Percentiles rank a stretch among this genome's conserved stretches.
phyloP scores from a whole-genome alignment of 2,113 vertebrate genomes.

The Rhegmatorhina hoffmannsi region DNA sequence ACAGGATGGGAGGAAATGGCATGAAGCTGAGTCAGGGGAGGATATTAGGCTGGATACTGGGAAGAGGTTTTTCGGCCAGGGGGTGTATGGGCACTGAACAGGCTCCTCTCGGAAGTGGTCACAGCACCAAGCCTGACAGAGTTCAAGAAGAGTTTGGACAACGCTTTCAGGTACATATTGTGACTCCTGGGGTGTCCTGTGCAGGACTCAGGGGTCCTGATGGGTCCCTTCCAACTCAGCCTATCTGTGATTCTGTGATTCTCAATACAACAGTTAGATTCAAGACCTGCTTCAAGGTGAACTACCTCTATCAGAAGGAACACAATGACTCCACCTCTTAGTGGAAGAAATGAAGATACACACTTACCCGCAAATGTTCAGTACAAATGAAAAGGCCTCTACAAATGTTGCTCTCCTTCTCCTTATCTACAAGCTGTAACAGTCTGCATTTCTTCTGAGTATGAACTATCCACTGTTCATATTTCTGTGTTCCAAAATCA shows the following conservation, averaged over 20 bases:
- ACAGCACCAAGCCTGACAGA: background rate
- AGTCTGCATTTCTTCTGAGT: constrained; percentile 76
- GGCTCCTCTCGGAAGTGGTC: background rate
- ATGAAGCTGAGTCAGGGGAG: background rate
- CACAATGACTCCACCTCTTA: background rate
- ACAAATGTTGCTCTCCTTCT: constrained; percentile 78
- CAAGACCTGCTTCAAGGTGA: background rate
- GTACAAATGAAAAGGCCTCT: constrained; percentile 77
- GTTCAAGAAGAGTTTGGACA: background rate
- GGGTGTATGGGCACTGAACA: background rate
- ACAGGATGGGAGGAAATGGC: background rate
- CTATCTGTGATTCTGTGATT: background rate
- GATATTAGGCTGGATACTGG: background rate
- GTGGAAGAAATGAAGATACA: background rate
- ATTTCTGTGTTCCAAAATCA: constrained; percentile 78
- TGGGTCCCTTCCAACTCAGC: background rate
- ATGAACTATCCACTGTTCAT: constrained; percentile 78
- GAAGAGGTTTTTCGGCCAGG: background rate
- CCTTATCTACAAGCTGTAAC: constrained; percentile 65
- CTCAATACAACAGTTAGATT: background rate
- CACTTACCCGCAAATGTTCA: constrained; percentile 75
- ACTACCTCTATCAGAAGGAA: background rate
- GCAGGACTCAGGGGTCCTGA: background rate
- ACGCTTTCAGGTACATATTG: background rate
- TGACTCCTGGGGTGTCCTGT: background rate